A percentile compares a stretch with the other conserved stretches of the same genome.
Conservation (phyloP, 1,140 invertebrate genomes). For the Charaxes varanes region DNA sequence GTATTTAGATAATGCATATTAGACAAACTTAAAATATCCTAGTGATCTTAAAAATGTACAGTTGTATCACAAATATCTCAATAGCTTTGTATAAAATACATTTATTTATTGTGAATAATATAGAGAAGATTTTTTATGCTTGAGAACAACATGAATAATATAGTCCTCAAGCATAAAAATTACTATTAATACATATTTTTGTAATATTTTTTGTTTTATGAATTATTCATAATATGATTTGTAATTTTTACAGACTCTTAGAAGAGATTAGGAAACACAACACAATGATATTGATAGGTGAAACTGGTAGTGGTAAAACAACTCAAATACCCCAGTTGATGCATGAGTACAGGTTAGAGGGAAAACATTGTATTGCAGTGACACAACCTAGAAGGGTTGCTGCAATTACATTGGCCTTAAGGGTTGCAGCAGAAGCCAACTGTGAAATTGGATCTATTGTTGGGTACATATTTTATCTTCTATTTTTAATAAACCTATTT, state of each 20-base stretch:
- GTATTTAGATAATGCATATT: not conserved
- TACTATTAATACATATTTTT: not conserved
- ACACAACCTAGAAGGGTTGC: conserved; percentile 94
- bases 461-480: conserved; percentile 82
- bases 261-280: conserved; percentile 66
- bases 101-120: too few species aligned
- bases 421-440: conserved; percentile 87
- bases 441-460: conserved; percentile 88
- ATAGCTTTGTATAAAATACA: too few species aligned
- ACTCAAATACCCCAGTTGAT: conserved; percentile 97
- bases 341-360: conserved; percentile 89
- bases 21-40: not conserved
- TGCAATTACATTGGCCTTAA: conserved; percentile 89
- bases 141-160: too few species aligned
- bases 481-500: conserved; percentile 43
- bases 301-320: conserved; percentile 98
- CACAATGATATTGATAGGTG: conserved; percentile 94
- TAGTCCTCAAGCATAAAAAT: too few species aligned
- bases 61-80: too few species aligned
- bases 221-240: conserved; percentile 3
- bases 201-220: not conserved
- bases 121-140: too few species aligned
- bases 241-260: conserved; percentile 40
- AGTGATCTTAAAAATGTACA: not conserved
- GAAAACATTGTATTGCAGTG: conserved; percentile 86